Evolutionary conservation across 1,140 invertebrate genomes (phyloP).

Genomic region (Drosophila mauritiana): DNA sequence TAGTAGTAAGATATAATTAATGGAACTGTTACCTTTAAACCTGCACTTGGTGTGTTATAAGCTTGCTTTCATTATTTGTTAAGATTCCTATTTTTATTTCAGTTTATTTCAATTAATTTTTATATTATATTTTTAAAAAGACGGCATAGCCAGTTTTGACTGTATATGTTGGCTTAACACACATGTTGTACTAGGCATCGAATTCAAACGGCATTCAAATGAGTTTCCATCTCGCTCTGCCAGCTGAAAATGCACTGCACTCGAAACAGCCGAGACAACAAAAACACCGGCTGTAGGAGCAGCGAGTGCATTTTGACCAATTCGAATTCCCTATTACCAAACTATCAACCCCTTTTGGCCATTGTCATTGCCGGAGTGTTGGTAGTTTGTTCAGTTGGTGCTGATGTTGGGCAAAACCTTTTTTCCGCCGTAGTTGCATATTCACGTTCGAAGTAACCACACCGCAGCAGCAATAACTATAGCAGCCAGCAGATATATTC

Average conservation of each 20-base stretch:
- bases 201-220: conserved; percentile 37
- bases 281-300: not conserved
- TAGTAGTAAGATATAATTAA: too few relatives aligned
- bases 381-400: conserved; percentile 9
- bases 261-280: not conserved
- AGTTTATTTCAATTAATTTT: too few relatives aligned
- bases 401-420: conserved; percentile 22
- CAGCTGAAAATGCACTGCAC: conserved; percentile 19
- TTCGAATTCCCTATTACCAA: conserved; percentile 69
- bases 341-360: conserved; percentile 63
- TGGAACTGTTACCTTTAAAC: too few relatives aligned
- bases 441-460: conserved; percentile 59
- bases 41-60: too few relatives aligned
- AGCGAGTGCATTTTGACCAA: conserved; percentile 57
- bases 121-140: too few relatives aligned
- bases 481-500: conserved; percentile 3
- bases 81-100: too few relatives aligned
- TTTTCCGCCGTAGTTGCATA: conserved; percentile 66
- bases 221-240: conserved; percentile 40
- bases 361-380: conserved; percentile 34
- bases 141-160: not conserved
- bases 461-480: conserved; percentile 26
- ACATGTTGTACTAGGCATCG: not conserved
- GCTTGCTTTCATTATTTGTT: too few relatives aligned
- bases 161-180: conserved; percentile 9